phyloP scores from a whole-genome alignment of 1,140 invertebrate species.

The Drosophila melanica region DNA sequence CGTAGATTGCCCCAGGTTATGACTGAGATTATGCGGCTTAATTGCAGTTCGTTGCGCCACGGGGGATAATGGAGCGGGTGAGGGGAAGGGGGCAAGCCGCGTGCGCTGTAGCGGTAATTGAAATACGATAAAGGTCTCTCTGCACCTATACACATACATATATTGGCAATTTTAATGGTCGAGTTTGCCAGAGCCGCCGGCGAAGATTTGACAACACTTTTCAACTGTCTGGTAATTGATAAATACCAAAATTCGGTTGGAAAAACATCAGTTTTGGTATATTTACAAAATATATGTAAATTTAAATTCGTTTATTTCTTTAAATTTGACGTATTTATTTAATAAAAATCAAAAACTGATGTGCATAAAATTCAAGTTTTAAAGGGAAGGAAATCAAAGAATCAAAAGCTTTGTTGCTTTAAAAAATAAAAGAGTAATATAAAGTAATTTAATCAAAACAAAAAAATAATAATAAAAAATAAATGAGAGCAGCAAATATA shows the following conservation, averaged over 20 bases:
- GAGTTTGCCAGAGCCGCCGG: not conserved
- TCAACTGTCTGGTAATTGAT: not conserved
- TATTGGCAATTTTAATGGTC: constrained; percentile 10
- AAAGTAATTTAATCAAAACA: no score
- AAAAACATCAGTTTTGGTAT: not conserved
- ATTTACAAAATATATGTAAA: not conserved
- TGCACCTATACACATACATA: constrained; percentile 20
- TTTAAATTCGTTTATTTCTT: not conserved
- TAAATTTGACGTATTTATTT: not conserved
- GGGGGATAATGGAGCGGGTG: not conserved
- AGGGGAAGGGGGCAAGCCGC: not conserved
- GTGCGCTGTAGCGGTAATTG: constrained; percentile 54
- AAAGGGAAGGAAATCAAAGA: no score
- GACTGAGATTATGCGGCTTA: constrained; percentile 65
- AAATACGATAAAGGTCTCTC: constrained; percentile 67
- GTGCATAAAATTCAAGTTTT: no score
- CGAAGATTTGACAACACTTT: constrained; percentile 5
- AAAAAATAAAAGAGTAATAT: not conserved
- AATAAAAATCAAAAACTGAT: no score
- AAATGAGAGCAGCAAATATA: no score
- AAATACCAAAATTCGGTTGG: not conserved
- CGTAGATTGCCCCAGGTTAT: constrained; percentile 38
- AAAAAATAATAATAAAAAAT: no score
- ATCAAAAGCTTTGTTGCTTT: not conserved
- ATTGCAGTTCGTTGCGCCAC: constrained; percentile 40